Evolutionary conservation across 1,140 invertebrate species (phyloP).

Genomic region (Eumeta japonica): DNA sequence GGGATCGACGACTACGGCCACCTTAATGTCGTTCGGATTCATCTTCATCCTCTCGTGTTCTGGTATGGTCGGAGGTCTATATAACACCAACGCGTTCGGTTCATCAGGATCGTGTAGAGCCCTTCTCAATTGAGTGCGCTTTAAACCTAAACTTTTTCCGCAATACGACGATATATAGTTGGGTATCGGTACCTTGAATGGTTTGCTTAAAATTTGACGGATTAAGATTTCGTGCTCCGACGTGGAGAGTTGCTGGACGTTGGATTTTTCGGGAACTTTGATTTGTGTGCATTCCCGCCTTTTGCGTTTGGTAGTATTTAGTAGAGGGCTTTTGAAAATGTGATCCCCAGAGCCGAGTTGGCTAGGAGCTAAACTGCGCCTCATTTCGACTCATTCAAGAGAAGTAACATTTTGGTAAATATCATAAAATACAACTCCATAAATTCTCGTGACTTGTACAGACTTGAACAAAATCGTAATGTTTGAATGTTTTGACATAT

Average conservation of each 20-base stretch:
- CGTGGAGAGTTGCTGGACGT: conserved; percentile 28
- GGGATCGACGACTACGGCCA: conserved; percentile 95
- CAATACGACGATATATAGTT: conserved; percentile 81
- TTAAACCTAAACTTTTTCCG: conserved; percentile 60
- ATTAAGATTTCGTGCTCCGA: conserved; percentile 68
- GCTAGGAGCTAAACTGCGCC: conserved; percentile 60
- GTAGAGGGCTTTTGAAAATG: conserved; percentile 50
- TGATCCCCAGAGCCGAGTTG: conserved; percentile 43
- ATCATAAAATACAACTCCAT: too few species aligned
- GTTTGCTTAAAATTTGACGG: conserved; percentile 78
- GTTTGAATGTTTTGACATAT: too few species aligned
- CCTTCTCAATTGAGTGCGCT: conserved; percentile 55
- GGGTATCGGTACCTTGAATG: conserved; percentile 92
- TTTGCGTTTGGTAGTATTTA: conserved; percentile 37
- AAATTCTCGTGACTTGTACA: too few species aligned
- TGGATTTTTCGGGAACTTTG: conserved; percentile 34
- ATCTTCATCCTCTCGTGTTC: conserved; percentile 83
- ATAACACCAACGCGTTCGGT: conserved; percentile 91
- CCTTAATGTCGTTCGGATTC: conserved; percentile 62
- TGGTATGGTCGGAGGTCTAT: conserved; percentile 73
- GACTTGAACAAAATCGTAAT: too few species aligned
- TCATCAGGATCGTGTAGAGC: conserved; percentile 92
- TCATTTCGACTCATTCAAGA: too few species aligned
- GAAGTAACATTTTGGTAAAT: too few species aligned
- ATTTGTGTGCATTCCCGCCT: conserved; percentile 40